A percentile compares a stretch with the other conserved stretches of the same genome.
These are phyloP conservation scores for Rhea americana DNA, from an alignment of 2,113 vertebrate species.

Conservation along the genomic window DNA sequence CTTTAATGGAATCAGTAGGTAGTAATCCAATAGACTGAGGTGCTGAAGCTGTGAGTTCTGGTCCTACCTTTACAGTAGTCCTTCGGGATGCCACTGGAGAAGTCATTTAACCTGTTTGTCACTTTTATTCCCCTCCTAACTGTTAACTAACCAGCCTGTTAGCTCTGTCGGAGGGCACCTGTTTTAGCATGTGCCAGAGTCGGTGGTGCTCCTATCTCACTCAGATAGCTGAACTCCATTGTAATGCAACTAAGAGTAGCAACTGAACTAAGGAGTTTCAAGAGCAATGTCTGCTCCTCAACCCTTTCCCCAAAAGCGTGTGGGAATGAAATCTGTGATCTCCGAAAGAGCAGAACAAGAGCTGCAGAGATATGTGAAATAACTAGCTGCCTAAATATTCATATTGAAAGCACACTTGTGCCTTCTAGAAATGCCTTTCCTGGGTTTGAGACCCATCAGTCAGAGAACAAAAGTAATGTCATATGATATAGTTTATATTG, in stretches of 20 bases:
- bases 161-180: background rate
- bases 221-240: background rate
- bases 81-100: background rate
- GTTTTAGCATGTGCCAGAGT: background rate
- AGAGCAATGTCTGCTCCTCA: background rate
- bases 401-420: background rate
- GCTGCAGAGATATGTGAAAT: background rate
- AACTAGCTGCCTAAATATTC: background rate
- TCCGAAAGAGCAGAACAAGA: background rate
- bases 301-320: accelerated
- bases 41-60: background rate
- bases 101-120: background rate
- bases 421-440: background rate
- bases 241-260: background rate
- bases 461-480: background rate
- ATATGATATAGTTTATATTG: background rate
- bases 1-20: background rate
- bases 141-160: background rate
- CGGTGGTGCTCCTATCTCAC: background rate
- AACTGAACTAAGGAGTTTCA: background rate
- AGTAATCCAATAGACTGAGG: background rate
- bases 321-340: background rate
- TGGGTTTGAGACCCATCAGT: background rate
- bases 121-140: background rate
- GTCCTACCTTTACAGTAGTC: accelerated